These are phyloP conservation scores for Tupaia tana DNA, from an alignment of 2,113 vertebrate species.

Conservation along the genomic window DNA sequence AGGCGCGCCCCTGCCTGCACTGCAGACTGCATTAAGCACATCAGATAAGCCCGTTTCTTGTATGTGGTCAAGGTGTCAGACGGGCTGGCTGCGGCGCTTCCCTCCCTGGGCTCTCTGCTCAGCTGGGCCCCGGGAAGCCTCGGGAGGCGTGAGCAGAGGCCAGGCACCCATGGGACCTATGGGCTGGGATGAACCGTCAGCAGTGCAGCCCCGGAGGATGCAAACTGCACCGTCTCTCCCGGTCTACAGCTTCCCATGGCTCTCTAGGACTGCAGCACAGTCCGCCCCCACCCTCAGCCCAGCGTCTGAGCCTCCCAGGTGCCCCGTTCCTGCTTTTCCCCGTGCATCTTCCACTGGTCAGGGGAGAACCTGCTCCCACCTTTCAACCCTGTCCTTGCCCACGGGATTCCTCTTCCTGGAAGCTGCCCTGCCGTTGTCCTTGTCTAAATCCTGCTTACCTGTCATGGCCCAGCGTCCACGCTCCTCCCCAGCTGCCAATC, in stretches of 20 bases:
- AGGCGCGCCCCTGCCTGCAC: not conserved
- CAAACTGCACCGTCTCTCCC: not conserved
- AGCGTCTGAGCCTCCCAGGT: not conserved
- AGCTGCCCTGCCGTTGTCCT: not conserved
- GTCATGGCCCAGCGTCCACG: not conserved
- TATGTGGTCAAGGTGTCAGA: slow-evolving; percentile 81
- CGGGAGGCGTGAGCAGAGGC: not conserved
- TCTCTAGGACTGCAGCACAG: not conserved
- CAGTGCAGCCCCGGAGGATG: too few relatives aligned
- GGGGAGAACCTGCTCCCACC: not conserved
- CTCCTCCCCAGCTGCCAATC: not conserved
- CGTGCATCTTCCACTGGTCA: not conserved
- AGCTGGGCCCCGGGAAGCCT: slow-evolving; percentile 40
- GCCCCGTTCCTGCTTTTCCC: not conserved
- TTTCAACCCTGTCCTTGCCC: not conserved
- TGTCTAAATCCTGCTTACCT: not conserved
- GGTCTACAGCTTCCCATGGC: not conserved
- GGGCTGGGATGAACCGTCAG: not conserved
- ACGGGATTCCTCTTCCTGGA: not conserved
- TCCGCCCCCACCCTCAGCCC: not conserved
- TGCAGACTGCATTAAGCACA: not conserved
- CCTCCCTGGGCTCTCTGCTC: slow-evolving; percentile 32
- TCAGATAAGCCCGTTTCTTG: slow-evolving; percentile 59
- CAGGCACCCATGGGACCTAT: not conserved
- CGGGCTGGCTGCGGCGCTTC: not conserved